These are phyloP conservation scores for Pimephales promelas DNA, from an alignment of 2,113 vertebrate species.

Conservation along the genomic window DNA sequence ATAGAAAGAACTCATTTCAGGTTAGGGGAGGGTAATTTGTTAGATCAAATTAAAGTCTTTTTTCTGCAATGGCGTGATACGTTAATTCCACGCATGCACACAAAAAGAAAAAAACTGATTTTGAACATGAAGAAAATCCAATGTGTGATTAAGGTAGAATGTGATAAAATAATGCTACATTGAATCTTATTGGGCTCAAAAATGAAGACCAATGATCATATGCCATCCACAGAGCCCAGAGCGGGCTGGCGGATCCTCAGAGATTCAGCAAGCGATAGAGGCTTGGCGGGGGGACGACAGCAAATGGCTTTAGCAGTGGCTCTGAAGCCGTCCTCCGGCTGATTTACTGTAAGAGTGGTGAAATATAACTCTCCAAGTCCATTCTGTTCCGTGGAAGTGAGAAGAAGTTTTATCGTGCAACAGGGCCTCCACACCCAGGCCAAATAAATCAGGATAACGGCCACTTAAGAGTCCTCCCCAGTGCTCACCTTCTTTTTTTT, in stretches of 20 bases:
- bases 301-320: conserved; percentile 46
- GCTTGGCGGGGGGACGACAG: neutral
- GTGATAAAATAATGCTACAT: neutral
- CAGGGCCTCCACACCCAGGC: conserved; percentile 51
- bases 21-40: conserved; percentile 79
- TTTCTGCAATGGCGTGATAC: neutral
- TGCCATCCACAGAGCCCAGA: conserved; percentile 5
- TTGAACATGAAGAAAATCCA: neutral
- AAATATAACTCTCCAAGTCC: conserved; percentile 58
- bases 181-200: neutral
- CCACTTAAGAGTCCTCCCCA: conserved; percentile 46
- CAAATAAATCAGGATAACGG: conserved; percentile 62
- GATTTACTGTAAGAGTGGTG: conserved; percentile 47
- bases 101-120: neutral
- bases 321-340: conserved; percentile 25
- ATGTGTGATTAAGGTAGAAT: neutral
- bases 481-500: conserved; percentile 41
- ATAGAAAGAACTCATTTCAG: conserved; percentile 64
- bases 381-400: conserved; percentile 55
- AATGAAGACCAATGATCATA: neutral
- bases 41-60: conserved; percentile 68
- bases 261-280: conserved; percentile 51
- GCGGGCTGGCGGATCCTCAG: neutral
- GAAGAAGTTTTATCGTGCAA: conserved; percentile 64
- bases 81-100: conserved; percentile 3